Evolutionary conservation across 2,888 invertebrate species (phyloP).

Genomic region (Drepanosiphum platanoidis): DNA sequence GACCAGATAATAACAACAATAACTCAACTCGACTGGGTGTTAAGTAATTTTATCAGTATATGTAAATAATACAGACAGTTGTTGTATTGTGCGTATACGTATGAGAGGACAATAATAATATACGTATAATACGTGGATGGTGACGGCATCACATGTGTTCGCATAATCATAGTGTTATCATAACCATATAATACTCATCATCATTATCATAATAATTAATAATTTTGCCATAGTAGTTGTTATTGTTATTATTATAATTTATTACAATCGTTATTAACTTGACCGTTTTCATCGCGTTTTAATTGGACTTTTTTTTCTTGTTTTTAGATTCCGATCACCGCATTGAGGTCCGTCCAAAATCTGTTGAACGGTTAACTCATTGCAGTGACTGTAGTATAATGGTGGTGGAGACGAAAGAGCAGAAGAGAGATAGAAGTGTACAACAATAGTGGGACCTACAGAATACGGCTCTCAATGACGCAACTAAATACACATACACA

Average conservation of each 20-base stretch:
- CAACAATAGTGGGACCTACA: background rate
- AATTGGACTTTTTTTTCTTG: background rate
- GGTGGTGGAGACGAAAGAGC: background rate
- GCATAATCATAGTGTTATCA: background rate
- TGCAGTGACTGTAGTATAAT: background rate
- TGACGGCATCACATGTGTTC: background rate
- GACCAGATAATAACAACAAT: constrained; percentile 24
- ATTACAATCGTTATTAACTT: background rate
- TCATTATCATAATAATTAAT: background rate
- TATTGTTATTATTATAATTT: constrained; percentile 3
- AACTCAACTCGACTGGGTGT: background rate
- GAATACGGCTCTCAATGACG: background rate
- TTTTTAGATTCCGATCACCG: constrained; percentile 65
- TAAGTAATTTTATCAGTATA: background rate
- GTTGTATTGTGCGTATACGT: too few relatives aligned
- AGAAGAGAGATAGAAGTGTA: background rate
- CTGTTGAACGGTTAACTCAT: constrained; percentile 64
- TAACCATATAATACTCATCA: background rate
- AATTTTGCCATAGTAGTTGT: background rate
- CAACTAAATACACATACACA: background rate
- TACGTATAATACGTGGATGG: background rate
- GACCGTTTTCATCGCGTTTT: background rate
- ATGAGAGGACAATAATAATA: too few relatives aligned
- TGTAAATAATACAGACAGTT: too few relatives aligned
- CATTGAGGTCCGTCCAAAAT: constrained; percentile 65